These are phyloP conservation scores for Muntiacus muntjak DNA, from an alignment of 2,113 vertebrate genomes.

Conservation along the genomic window DNA sequence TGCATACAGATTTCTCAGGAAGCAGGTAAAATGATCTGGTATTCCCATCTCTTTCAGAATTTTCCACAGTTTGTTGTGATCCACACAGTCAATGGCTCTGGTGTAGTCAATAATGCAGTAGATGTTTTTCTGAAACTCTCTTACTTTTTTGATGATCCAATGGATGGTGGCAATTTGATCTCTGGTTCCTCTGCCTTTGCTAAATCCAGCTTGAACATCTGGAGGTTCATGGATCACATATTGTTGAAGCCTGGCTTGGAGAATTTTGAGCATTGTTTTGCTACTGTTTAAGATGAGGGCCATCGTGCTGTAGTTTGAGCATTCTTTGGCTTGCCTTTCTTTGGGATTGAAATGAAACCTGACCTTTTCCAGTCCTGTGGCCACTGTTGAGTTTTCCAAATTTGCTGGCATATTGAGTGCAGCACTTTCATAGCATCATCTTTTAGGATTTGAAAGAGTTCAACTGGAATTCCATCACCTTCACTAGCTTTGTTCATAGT, in stretches of 20 bases:
- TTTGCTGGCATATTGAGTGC: background rate
- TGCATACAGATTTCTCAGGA: background rate
- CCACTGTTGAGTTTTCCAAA: background rate
- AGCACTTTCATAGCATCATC: background rate
- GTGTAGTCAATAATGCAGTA: accelerated
- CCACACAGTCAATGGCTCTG: background rate
- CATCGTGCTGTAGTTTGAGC: background rate
- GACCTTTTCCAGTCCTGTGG: background rate
- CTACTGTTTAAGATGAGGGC: background rate
- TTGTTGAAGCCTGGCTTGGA: background rate
- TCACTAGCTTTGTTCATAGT: background rate
- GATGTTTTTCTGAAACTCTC: background rate
- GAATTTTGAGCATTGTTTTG: background rate
- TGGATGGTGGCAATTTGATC: background rate
- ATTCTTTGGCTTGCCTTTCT: background rate
- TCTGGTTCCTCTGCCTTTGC: background rate
- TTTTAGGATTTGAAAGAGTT: background rate
- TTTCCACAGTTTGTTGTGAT: background rate
- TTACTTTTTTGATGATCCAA: background rate
- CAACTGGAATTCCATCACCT: background rate
- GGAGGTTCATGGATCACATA: background rate
- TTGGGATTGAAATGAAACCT: background rate
- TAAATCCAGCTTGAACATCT: background rate
- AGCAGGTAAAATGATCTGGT: background rate
- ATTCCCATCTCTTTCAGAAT: background rate